Base-by-base conservation (phyloP, 2,888 invertebrate genomes). In the Ditylenchus weischeri region DNA sequence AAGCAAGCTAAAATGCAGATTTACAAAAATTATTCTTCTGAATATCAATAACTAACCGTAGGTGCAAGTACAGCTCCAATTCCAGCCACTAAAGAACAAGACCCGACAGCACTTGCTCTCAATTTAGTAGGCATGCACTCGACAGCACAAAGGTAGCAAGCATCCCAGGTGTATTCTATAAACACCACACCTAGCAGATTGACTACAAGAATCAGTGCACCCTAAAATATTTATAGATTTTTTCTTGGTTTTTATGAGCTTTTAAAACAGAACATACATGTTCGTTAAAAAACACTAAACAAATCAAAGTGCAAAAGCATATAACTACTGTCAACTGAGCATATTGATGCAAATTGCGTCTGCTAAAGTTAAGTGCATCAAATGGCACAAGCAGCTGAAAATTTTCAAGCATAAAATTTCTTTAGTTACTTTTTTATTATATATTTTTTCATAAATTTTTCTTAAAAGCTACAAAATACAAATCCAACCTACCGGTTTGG, bases 151-250 rank as follows among this genome's bases (percentile, higher is more conserved):
- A 79, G 70, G 65, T 79, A 78, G 60, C 76, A 76, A 0, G 79
- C 79, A 70, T 79, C 79, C 81, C 82, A 81, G 2, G 79, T 80
- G 69, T 81, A 79, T 68, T 81, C 81, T 66, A 82, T 78, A 74
- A 82, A 81, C 1, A 81, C 75, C 7, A 78, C 79, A 50, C 82
- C 82, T 59, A 80, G 69, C 13, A 82, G 62, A 62, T 79, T 79
- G 43, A 80, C 73, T 15, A 81, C 71, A 7, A 82, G 71, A 71
- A 81, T 77, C 43, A 69, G 72, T 35, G 73, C 57, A 8, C 80
- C 77, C 79, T 79, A 69, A 59, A 76, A 23, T 18, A 5, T 19
- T 23, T 23, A n/a, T 5, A 50, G 21, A 50, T 50, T 50, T 50
- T 21, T 6, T 4, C 21, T 50, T 2, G n/a, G 11, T 11, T 11